phyloP scores from a whole-genome alignment of 2,113 vertebrate genomes.

The Lipophrys pholis region DNA sequence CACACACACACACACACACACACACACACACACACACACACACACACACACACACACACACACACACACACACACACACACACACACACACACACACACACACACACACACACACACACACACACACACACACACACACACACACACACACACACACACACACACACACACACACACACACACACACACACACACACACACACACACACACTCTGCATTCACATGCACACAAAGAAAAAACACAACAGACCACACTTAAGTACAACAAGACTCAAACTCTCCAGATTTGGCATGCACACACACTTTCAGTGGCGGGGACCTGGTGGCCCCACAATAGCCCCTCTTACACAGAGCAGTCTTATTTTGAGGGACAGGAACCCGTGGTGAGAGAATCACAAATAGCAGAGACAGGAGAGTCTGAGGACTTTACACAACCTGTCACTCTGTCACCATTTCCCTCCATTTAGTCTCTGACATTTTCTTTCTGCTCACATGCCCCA shows the following conservation, averaged over 20 bases:
- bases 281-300: constrained; percentile 46
- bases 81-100: not conserved
- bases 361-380: constrained; percentile 76
- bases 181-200: too few relatives aligned
- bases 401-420: constrained; percentile 62
- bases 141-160: constrained; percentile 21
- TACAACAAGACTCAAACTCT: constrained; percentile 51
- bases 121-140: constrained; percentile 31
- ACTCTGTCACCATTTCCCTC: constrained; percentile 52
- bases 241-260: constrained; percentile 46
- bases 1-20: constrained; percentile 28
- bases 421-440: constrained; percentile 69
- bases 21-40: too few relatives aligned
- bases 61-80: constrained; percentile 39
- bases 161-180: constrained; percentile 34
- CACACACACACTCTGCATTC: constrained; percentile 40
- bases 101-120: not conserved
- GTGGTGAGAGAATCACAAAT: constrained; percentile 72
- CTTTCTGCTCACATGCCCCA: constrained; percentile 22
- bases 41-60: constrained; percentile 15
- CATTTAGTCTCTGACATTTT: constrained; percentile 40
- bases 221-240: constrained; percentile 18
- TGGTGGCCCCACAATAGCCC: constrained; percentile 63
- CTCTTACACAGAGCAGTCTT: constrained; percentile 59
- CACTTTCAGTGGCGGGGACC: constrained; percentile 49